Percentiles rank a stretch among this genome's conserved stretches.
Evolutionary conservation across 2,113 vertebrate species (phyloP).

Genomic region (Tachuris rubrigastra): DNA sequence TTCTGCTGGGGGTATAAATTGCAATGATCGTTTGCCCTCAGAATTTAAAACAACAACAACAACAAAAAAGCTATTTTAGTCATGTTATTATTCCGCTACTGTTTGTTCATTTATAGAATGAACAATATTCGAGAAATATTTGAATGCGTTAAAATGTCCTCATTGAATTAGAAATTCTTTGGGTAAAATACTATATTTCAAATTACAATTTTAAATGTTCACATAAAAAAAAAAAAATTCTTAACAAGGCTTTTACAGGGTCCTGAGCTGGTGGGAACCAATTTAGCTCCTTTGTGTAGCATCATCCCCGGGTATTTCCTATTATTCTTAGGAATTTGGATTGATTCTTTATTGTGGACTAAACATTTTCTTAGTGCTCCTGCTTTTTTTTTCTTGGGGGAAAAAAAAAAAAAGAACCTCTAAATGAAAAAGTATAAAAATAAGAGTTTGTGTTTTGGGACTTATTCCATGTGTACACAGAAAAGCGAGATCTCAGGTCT

Average conservation of each 20-base stretch:
- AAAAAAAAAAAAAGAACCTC: background rate
- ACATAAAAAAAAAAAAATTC: background rate
- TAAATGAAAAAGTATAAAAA: background rate
- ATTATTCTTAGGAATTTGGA: slow-evolving; percentile 49
- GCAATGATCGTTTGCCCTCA: rapidly evolving
- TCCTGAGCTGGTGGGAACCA: slow-evolving; percentile 13
- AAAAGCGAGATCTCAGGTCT: background rate
- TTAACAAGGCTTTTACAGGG: background rate
- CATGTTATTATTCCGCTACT: rapidly evolving
- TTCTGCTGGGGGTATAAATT: background rate
- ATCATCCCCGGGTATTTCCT: slow-evolving; percentile 20
- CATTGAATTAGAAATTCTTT: background rate
- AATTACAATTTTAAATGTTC: background rate
- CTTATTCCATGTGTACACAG: rapidly evolving
- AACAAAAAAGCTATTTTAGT: background rate
- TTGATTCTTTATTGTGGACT: background rate
- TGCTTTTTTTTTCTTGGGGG: background rate
- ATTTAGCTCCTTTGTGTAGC: slow-evolving; percentile 21
- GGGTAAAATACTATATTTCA: background rate
- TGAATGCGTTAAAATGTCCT: rapidly evolving
- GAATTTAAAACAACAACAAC: no score
- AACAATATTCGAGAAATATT: background rate
- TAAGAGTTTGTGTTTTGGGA: background rate
- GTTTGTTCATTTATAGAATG: background rate
- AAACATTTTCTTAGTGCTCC: background rate